phyloP scores from a whole-genome alignment of 2,113 vertebrate species.

The Cephalopholis sonnerati region DNA sequence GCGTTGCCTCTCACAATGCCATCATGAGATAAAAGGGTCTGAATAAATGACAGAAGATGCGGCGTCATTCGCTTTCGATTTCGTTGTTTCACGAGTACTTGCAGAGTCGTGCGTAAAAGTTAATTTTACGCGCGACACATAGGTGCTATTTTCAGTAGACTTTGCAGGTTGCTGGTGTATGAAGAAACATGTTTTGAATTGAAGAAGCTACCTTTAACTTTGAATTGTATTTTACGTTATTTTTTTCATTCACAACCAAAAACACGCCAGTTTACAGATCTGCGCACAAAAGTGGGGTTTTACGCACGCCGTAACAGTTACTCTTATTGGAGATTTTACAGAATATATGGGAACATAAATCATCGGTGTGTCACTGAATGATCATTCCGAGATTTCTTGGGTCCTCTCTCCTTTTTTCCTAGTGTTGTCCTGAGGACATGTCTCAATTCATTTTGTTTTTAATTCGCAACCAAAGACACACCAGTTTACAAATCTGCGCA shows the following conservation, averaged over 20 bases:
- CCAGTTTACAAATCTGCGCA: neutral
- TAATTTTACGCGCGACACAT: slow-evolving; percentile 10
- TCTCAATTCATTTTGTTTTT: neutral
- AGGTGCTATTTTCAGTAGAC: neutral
- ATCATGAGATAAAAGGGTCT: neutral
- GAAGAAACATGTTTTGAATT: neutral
- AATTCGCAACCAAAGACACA: neutral
- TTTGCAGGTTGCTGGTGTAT: neutral
- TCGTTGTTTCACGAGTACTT: neutral
- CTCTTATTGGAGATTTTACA: too few species aligned
- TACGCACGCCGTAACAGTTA: too few species aligned
- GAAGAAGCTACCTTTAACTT: too few species aligned
- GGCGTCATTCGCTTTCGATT: slow-evolving; percentile 8
- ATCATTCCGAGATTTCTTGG: too few species aligned
- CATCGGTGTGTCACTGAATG: too few species aligned
- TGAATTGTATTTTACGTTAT: too few species aligned
- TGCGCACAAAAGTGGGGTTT: too few species aligned
- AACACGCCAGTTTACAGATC: too few species aligned
- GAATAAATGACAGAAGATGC: neutral
- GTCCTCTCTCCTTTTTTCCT: too few species aligned
- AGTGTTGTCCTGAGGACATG: too few species aligned
- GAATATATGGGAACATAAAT: too few species aligned
- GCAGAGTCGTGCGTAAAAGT: neutral
- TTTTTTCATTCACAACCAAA: too few species aligned
- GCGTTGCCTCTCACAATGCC: neutral